A percentile compares a stretch with the other conserved stretches of the same genome.
phyloP scores from a whole-genome alignment of 2,888 invertebrate genomes.

The Sisyra terminalis region DNA sequence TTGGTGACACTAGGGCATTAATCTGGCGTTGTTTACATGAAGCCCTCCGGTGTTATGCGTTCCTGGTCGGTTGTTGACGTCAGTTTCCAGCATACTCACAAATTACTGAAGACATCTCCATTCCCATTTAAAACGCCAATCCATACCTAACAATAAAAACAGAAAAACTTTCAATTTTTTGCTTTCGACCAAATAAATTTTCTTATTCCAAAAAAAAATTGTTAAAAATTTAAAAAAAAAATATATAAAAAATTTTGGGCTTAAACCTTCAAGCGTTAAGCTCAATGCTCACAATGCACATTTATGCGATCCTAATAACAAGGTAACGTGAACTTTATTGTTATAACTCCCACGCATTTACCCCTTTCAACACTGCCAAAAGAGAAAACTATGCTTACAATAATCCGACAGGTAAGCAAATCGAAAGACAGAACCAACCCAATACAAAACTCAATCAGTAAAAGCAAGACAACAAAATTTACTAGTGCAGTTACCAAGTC shows the following conservation, averaged over 20 bases:
- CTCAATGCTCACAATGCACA: too few species aligned
- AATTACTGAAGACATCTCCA: background rate
- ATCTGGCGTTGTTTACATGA: background rate
- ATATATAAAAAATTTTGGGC: too few species aligned
- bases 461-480: background rate
- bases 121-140: background rate
- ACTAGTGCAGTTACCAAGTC: background rate
- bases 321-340: conserved; percentile 28
- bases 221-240: too few species aligned
- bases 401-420: too few species aligned
- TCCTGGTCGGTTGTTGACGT: conserved; percentile 20
- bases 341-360: conserved; percentile 38
- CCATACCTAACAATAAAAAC: background rate
- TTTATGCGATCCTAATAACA: conserved; percentile 14
- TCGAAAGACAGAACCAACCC: too few species aligned
- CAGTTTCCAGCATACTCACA: conserved; percentile 12
- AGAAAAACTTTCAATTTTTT: too few species aligned
- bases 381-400: background rate
- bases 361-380: conserved; percentile 3
- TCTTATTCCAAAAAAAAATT: too few species aligned
- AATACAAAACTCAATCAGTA: background rate
- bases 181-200: too few species aligned
- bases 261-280: too few species aligned
- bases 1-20: too few species aligned
- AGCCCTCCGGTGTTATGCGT: conserved; percentile 14